Base-by-base conservation (phyloP, 2,113 vertebrate species). In the Rhinolophus ferrumequinum region DNA sequence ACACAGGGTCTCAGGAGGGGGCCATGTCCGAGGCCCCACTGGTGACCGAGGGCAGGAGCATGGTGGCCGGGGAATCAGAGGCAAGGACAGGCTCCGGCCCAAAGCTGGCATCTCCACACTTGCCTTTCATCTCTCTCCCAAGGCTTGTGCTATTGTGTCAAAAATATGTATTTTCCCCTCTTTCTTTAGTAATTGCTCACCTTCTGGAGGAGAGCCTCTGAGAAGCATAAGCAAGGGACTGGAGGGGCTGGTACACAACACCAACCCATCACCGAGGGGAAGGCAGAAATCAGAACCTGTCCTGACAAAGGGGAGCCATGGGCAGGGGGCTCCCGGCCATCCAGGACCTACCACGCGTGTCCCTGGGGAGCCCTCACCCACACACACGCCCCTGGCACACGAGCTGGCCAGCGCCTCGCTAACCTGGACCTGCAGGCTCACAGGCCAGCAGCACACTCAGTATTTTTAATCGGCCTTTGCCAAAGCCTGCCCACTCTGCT, bases 361-460 rank as follows among this genome's bases (percentile, higher is more conserved):
- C 4, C 79, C 60, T 2, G 0, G 0, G 6, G 3, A 35, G 56
- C 79, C 22, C 58, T 50, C 26, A 2, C 62, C 15, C 15, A 0
- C 12, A 11, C 24, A 1, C 18, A 5, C 0, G 1, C 19, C 50
- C 9, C 54, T 24, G 0, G 35, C 24, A 54, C 38, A 5, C 1
- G 9, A 2, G 52, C 30, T 2, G 26, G 15, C 26, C 9, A 8
- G n/a, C 18, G 9, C 26, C 33, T 18, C 0, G 0, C 38, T 21
- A 8, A 24, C 47, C 35, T 21, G 4, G 1, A 2, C 47, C 18
- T 5, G 6, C 26, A 2, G 12, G 10, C 30, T 11, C 35, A 3
- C 0, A 0, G 12, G 35, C 60, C 15, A 19, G n/a, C n/a, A 4
- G 12, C 2, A 0, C 1, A 12, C 30, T 6, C 21, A 4, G 22